These are phyloP conservation scores for Empis livida DNA, from an alignment of 2,888 invertebrate species.

Conservation along the genomic window DNA sequence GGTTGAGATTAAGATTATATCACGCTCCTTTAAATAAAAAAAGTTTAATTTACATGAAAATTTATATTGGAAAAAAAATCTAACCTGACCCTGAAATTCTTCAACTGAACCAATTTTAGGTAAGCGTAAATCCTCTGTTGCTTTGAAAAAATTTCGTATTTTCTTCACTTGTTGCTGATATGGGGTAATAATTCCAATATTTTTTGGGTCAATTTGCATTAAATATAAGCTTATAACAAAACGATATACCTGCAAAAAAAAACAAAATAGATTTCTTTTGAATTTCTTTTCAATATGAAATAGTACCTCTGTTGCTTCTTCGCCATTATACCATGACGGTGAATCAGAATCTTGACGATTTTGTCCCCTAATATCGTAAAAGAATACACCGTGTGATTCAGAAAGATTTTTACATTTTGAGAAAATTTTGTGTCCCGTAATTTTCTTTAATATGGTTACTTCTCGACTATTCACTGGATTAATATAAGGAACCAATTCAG, in stretches of 20 bases:
- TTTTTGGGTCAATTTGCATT: slow-evolving; percentile 33
- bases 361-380: slow-evolving; percentile 56
- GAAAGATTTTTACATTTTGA: slow-evolving; percentile 16
- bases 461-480: slow-evolving; percentile 20
- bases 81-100: slow-evolving; percentile 77
- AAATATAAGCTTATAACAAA: no score
- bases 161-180: slow-evolving; percentile 74
- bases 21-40: slow-evolving; percentile 24
- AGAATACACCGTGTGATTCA: slow-evolving; percentile 39
- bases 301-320: slow-evolving; percentile 42
- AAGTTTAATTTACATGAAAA: background rate
- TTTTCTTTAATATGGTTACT: slow-evolving; percentile 25
- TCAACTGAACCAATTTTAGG: slow-evolving; percentile 72
- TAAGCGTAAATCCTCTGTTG: slow-evolving; percentile 31
- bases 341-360: slow-evolving; percentile 61
- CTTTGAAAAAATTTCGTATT: slow-evolving; percentile 30
- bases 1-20: slow-evolving; percentile 59
- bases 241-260: background rate
- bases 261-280: background rate
- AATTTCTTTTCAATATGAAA: background rate
- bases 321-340: slow-evolving; percentile 82
- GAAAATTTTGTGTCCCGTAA: slow-evolving; percentile 28
- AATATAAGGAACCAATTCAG: slow-evolving; percentile 56
- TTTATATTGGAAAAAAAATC: background rate
- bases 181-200: slow-evolving; percentile 80